Conservation (phyloP, 2,797 vertebrate genomes). For the Sebastes kiyomatsui region DNA sequence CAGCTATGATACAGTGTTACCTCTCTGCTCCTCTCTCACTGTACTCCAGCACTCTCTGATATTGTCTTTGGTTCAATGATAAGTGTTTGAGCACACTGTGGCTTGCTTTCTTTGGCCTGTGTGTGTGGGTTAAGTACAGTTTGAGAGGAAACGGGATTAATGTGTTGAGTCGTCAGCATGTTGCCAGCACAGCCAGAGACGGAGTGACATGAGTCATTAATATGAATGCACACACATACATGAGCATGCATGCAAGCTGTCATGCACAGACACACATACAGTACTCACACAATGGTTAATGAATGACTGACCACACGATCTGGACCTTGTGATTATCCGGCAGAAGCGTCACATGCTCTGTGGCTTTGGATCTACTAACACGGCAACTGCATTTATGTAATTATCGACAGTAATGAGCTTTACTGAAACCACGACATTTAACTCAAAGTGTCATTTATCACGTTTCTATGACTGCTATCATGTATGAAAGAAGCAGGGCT, state of each 20-base stretch:
- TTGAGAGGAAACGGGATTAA: constrained; percentile 55
- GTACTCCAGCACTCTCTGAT: constrained; percentile 16
- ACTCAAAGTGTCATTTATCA: neutral
- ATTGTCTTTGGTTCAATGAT: constrained; percentile 52
- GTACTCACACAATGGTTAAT: neutral
- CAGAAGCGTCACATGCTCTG: constrained; percentile 1
- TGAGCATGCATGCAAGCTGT: neutral
- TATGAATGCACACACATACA: constrained; percentile 6
- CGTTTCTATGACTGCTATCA: neutral
- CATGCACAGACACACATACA: neutral
- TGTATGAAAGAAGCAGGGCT: neutral
- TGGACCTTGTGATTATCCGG: constrained; percentile 16
- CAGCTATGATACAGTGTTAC: constrained; percentile 41
- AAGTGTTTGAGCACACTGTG: constrained; percentile 39
- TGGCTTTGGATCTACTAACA: neutral
- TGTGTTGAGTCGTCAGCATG: constrained; percentile 63
- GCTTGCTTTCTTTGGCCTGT: constrained; percentile 14
- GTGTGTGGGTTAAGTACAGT: constrained; percentile 36
- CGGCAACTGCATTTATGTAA: neutral
- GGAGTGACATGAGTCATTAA: constrained; percentile 54
- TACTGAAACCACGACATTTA: neutral
- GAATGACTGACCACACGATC: constrained; percentile 8
- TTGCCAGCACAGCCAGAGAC: constrained; percentile 40
- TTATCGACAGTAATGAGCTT: neutral
- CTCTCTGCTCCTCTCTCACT: constrained; percentile 20